A percentile compares a stretch with the other conserved stretches of the same genome.
Evolutionary conservation across 2,888 invertebrate species (phyloP).

Genomic region (Zaprionus lineosus): DNA sequence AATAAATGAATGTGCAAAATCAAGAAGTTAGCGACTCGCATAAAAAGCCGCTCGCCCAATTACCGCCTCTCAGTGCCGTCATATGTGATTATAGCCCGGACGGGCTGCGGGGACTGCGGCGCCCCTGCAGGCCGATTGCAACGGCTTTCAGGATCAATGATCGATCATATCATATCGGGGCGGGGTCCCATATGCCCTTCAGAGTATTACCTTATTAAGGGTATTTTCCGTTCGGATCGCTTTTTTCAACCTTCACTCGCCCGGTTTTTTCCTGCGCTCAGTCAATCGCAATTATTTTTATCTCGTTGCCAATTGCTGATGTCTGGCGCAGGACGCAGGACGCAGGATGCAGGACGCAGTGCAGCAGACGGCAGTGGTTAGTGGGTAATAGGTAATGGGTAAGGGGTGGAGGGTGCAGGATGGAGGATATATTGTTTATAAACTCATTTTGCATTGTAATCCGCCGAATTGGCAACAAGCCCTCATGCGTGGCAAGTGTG

Average conservation of each 20-base stretch:
- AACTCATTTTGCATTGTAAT: constrained; percentile 76
- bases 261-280: constrained; percentile 24
- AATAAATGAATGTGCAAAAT: constrained; percentile 61
- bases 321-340: constrained; percentile 52
- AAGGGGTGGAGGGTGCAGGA: no score
- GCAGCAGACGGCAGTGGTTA: no score
- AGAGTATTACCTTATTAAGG: no score
- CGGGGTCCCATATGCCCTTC: no score
- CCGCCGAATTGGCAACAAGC: constrained; percentile 69
- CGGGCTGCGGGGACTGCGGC: no score
- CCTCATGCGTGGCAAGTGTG: constrained; percentile 63
- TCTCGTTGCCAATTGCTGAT: constrained; percentile 57
- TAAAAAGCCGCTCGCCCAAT: constrained; percentile 45
- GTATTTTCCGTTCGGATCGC: constrained; percentile 20
- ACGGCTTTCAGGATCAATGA: no score
- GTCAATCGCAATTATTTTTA: constrained; percentile 75
- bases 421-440: constrained; percentile 76
- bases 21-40: constrained; percentile 51
- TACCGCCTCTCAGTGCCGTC: constrained; percentile 36
- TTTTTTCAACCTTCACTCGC: background rate
- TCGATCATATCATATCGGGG: no score
- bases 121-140: no score
- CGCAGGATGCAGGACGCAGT: no score
- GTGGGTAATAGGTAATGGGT: no score
- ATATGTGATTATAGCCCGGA: no score